A percentile compares a stretch with the other conserved stretches of the same genome.
Conservation (phyloP, 2,113 vertebrate genomes). For the Diadophis punctatus region DNA sequence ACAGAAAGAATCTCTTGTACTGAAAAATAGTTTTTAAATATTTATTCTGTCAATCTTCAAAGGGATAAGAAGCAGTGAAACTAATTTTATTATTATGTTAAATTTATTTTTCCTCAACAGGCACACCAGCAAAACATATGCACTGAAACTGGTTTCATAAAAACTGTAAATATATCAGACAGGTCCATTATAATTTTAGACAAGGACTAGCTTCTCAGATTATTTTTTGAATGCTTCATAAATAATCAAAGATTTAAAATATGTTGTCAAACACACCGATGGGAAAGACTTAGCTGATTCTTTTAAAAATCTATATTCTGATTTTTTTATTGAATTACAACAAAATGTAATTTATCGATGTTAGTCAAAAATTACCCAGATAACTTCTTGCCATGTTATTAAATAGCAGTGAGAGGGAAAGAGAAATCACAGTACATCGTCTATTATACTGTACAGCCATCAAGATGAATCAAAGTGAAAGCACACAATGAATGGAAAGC, state of each 20-base stretch:
- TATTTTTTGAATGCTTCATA: conserved; percentile 16
- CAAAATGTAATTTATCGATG: conserved; percentile 56
- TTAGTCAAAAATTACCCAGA: conserved; percentile 49
- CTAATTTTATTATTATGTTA: background rate
- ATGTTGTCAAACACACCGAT: conserved; percentile 12
- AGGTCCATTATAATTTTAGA: conserved; percentile 8
- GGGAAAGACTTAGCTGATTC: conserved; percentile 43
- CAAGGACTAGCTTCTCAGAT: background rate
- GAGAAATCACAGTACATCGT: conserved; percentile 59
- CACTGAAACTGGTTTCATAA: conserved; percentile 21
- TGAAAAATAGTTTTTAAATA: background rate
- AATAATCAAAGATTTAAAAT: rapidly evolving
- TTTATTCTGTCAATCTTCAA: background rate
- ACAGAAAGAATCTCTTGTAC: background rate
- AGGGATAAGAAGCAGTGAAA: background rate
- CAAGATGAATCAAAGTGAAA: conserved; percentile 55
- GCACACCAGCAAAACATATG: conserved; percentile 15
- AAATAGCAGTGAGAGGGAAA: conserved; percentile 53
- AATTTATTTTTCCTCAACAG: conserved; percentile 6
- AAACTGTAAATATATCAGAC: conserved; percentile 38
- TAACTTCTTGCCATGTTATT: conserved; percentile 48
- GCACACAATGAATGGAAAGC: conserved; percentile 45
- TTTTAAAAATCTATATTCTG: conserved; percentile 44
- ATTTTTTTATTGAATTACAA: conserved; percentile 52
- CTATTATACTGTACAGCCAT: conserved; percentile 51